Percentiles rank a stretch among this genome's conserved stretches.
These are phyloP conservation scores for Pseudochirops corinnae DNA, from an alignment of 2,797 vertebrate species.

Conservation along the genomic window DNA sequence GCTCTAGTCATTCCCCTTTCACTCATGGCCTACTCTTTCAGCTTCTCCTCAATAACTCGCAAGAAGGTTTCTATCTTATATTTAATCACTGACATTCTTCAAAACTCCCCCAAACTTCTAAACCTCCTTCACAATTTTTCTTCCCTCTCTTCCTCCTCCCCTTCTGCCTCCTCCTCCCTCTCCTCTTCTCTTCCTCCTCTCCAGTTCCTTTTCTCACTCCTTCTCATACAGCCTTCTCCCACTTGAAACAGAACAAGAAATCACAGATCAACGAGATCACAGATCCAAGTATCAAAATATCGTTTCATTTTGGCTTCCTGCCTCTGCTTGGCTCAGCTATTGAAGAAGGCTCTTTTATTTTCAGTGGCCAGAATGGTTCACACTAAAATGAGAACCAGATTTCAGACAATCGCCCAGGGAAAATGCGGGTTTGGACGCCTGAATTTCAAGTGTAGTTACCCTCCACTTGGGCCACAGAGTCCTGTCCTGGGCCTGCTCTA, in stretches of 20 bases:
- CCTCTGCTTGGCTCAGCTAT: not conserved
- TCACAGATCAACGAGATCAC: constrained; percentile 1
- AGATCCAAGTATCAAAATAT: not conserved
- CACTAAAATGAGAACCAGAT: constrained; percentile 32
- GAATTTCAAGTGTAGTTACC: constrained; percentile 44
- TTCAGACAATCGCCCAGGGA: not conserved
- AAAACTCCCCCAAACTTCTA: not conserved
- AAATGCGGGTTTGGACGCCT: constrained; percentile 16
- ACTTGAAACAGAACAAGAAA: not conserved
- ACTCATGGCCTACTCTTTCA: not conserved
- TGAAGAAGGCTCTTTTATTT: not conserved
- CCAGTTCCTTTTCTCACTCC: not conserved
- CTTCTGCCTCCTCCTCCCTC: not conserved
- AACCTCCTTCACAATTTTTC: not conserved
- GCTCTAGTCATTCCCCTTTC: not conserved
- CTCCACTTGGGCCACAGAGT: not conserved
- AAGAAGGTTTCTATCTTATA: not conserved
- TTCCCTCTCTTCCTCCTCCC: not conserved
- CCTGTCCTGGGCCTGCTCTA: not conserved
- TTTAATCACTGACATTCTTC: not conserved
- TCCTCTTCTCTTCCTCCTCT: not conserved
- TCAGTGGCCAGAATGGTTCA: not conserved
- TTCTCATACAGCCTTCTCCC: not conserved
- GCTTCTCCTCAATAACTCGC: not conserved
- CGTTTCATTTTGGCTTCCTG: constrained; percentile 1